Percentiles rank a stretch among this genome's conserved stretches.
Conservation (phyloP, 2,888 invertebrate species). For the Tenthredo scrophulariae region DNA sequence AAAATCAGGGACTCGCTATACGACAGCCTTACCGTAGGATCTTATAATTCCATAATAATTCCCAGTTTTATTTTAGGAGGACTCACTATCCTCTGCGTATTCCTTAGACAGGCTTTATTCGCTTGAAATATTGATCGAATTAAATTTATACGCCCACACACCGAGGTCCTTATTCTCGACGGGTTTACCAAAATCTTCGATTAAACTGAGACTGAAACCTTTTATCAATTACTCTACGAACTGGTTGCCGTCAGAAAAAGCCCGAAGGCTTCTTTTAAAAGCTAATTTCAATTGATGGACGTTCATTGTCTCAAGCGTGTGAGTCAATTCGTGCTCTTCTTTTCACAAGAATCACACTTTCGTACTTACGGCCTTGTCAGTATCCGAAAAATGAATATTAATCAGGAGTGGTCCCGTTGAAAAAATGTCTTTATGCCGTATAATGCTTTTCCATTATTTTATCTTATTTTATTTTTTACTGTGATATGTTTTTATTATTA, state of each 20-base stretch:
- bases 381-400: background rate
- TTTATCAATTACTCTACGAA: background rate
- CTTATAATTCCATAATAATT: slow-evolving; percentile 7
- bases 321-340: background rate
- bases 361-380: background rate
- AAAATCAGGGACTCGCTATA: background rate
- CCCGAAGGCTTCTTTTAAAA: background rate
- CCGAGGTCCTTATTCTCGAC: background rate
- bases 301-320: background rate
- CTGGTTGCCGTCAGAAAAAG: background rate
- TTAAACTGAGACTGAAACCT: background rate
- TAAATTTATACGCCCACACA: background rate
- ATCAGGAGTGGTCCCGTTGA: background rate
- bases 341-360: background rate
- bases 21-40: background rate
- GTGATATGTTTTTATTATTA: background rate
- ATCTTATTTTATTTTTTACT: background rate
- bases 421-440: background rate
- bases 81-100: background rate
- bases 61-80: background rate
- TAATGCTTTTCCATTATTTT: background rate
- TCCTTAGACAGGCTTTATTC: background rate
- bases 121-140: background rate
- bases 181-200: background rate
- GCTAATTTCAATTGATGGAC: background rate